Evolutionary conservation across 2,888 invertebrate species (phyloP).

Genomic region (Automeris io): DNA sequence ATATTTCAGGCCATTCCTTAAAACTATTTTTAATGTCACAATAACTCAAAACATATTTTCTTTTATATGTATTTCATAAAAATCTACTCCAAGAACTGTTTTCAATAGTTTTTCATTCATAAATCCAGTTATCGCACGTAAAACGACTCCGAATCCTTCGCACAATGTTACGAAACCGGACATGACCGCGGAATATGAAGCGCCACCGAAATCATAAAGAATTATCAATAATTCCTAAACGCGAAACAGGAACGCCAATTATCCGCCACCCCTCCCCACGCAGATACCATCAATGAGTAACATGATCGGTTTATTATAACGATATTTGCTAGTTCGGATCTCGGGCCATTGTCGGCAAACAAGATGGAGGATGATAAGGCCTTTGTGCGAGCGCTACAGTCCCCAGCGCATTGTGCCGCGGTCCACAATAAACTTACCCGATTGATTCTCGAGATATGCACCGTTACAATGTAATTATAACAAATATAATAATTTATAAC

Average conservation of each 20-base stretch:
- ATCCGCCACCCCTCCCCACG: conserved; percentile 53
- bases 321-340: conserved; percentile 56
- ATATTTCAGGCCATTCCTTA: too few species aligned
- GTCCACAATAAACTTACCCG: neutral
- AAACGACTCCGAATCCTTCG: neutral
- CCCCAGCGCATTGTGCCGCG: neutral
- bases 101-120: neutral
- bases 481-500: too few species aligned
- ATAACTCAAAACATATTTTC: too few species aligned
- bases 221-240: conserved; percentile 40
- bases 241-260: conserved; percentile 44
- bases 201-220: conserved; percentile 23
- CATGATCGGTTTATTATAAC: conserved; percentile 70
- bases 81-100: too few species aligned
- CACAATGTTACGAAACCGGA: neutral
- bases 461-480: too few species aligned
- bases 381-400: neutral
- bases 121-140: neutral
- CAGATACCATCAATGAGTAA: conserved; percentile 55
- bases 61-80: too few species aligned
- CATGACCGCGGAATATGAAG: neutral
- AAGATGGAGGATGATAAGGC: conserved; percentile 11
- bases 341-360: conserved; percentile 21
- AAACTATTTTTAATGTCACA: too few species aligned
- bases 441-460: neutral